Evolutionary conservation across 1,140 invertebrate genomes (phyloP), one percentile per base, ranked within the genome.

Genomic region (Venustaconcha ellipsiformis): DNA sequence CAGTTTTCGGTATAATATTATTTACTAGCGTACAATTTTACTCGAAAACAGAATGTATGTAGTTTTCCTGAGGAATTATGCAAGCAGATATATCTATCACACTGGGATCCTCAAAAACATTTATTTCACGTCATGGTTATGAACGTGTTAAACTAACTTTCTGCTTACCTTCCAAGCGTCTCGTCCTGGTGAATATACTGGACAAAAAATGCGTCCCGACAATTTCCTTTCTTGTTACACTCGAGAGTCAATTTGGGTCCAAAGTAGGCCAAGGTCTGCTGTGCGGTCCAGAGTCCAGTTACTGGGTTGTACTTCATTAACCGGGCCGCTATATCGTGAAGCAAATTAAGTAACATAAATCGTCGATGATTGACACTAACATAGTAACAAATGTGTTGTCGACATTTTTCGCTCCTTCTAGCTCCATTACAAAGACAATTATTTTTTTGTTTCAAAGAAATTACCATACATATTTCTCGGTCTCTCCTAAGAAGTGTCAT

Each of bases 251-350:
- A 68, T 14, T 63, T 20, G 17, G 65, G 55, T 14, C 74, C 67
- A 20, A 74, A 59, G 48, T 26, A 77, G 14, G 70, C 71, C 12
- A 80, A 30, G 17, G 74, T 80, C 12, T 63, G 69, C 67, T 80
- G 74, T 37, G 58, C 60, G 23, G 60, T 77, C 78, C 78, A 80
- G 37, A 74, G n/a, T 17, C 72, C 71, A 18, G 74, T 76, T 64
- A 80, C 74, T 59, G 78, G 78, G 57, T 77, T 77, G 71, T 78
- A 80, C 67, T 77, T 73, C 58, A 77, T 57, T 23, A 77, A 70
- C 3, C 69, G 68, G 56, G 75, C 75, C 58, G 30, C 75, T 77
- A 62, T 26, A 4, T 12, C 57, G 14, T 14, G 17, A 58, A n/a
- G 23, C 14, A n/a, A 26, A 57, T 13, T 57, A 70, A 57, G 20